Conservation (phyloP, 2,888 invertebrate genomes). For the Cerastoderma edule region DNA sequence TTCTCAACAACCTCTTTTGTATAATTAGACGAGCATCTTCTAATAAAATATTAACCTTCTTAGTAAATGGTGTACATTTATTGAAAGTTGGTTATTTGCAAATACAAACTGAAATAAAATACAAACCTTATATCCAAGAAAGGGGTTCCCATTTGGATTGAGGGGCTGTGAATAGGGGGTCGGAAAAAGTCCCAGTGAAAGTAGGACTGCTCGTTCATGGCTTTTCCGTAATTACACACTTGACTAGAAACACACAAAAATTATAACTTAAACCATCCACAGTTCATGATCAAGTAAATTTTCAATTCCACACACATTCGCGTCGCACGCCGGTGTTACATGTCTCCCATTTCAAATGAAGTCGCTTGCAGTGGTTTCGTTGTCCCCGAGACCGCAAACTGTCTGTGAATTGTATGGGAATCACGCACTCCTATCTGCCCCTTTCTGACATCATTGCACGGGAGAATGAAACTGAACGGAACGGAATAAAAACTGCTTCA, state of each 20-base stretch:
- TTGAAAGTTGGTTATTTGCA: not conserved
- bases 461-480: conserved; percentile 2
- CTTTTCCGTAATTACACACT: conserved; percentile 12
- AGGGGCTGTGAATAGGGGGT: conserved; percentile 75
- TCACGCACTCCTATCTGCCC: conserved; percentile 8
- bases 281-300: conserved; percentile 2
- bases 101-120: not conserved
- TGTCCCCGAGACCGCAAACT: too few relatives aligned
- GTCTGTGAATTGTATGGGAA: conserved; percentile 2
- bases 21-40: too few relatives aligned
- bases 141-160: conserved; percentile 76
- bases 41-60: too few relatives aligned
- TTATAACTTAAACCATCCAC: too few relatives aligned
- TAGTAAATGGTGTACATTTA: too few relatives aligned
- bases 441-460: conserved; percentile 1
- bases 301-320: conserved; percentile 4
- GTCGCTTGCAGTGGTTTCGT: not conserved
- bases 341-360: not conserved
- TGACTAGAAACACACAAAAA: conserved; percentile 2
- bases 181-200: conserved; percentile 79
- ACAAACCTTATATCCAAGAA: conserved; percentile 78
- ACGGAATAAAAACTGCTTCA: conserved; percentile 12
- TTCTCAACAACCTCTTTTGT: too few relatives aligned
- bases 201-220: conserved; percentile 78
- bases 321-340: not conserved